Evolutionary conservation across 2,797 vertebrate species (phyloP).

Genomic region (Tolypeutes matacus): DNA sequence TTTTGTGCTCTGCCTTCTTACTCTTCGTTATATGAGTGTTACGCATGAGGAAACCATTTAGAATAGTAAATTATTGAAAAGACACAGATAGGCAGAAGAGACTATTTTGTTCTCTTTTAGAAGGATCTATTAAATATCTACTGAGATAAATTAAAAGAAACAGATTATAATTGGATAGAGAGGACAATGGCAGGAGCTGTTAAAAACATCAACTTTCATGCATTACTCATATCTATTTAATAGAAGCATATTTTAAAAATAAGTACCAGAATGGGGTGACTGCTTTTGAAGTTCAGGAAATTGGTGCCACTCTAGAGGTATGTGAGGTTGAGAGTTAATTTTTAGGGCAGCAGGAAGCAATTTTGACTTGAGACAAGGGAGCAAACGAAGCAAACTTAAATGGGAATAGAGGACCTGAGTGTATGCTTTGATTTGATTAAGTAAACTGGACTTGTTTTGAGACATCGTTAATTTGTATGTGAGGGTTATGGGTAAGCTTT

Average conservation of each 20-base stretch:
- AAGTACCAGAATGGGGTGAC: background rate
- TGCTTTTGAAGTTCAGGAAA: background rate
- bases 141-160: background rate
- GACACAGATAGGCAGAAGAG: background rate
- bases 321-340: background rate
- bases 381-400: background rate
- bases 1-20: background rate
- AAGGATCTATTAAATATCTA: constrained; percentile 28
- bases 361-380: background rate
- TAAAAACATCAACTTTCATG: background rate
- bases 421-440: background rate
- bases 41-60: background rate
- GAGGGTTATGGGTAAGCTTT: background rate
- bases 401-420: background rate
- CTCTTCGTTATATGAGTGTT: background rate
- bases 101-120: background rate
- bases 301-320: background rate
- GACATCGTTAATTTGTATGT: background rate
- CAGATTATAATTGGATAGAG: background rate
- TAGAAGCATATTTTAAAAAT: background rate
- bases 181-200: background rate
- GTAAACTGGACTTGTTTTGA: background rate
- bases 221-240: background rate
- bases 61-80: background rate
- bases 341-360: background rate